Evolutionary conservation across 1,140 invertebrate genomes (phyloP).

Genomic region (Euwallacea similis): DNA sequence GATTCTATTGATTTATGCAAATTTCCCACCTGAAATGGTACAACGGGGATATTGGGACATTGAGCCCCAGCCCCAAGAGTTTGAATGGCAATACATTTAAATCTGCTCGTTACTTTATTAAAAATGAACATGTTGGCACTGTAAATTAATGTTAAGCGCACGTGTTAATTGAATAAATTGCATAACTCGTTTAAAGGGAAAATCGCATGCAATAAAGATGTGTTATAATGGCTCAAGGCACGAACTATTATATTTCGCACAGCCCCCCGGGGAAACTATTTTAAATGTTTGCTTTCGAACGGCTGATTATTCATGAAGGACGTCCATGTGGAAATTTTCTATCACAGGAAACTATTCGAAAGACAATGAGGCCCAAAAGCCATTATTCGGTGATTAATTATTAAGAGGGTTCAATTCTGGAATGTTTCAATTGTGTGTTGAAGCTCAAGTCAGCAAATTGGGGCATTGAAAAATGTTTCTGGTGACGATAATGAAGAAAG

Average conservation of each 20-base stretch:
- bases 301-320: background rate
- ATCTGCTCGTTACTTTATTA: background rate
- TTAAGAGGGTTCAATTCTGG: conserved; percentile 5
- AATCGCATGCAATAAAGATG: conserved; percentile 6
- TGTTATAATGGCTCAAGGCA: conserved; percentile 3
- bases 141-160: background rate
- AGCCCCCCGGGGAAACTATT: background rate
- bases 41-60: background rate
- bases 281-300: background rate
- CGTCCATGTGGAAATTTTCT: conserved; percentile 2
- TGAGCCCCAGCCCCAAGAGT: no score
- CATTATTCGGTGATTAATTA: conserved; percentile 3
- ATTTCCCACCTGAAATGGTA: conserved; percentile 22
- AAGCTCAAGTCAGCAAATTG: no score
- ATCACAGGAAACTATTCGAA: conserved; percentile 5
- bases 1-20: conserved; percentile 36
- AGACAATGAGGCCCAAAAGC: conserved; percentile 4
- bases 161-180: conserved; percentile 6
- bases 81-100: background rate
- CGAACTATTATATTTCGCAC: background rate
- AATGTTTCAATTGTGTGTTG: conserved; percentile 4
- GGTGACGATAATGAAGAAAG: no score
- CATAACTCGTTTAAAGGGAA: conserved; percentile 2
- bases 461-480: no score
- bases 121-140: background rate